Percentiles rank a stretch among this genome's conserved stretches.
These are phyloP conservation scores for Hydropsyche betteni DNA, from an alignment of 2,888 invertebrate genomes.

Conservation along the genomic window DNA sequence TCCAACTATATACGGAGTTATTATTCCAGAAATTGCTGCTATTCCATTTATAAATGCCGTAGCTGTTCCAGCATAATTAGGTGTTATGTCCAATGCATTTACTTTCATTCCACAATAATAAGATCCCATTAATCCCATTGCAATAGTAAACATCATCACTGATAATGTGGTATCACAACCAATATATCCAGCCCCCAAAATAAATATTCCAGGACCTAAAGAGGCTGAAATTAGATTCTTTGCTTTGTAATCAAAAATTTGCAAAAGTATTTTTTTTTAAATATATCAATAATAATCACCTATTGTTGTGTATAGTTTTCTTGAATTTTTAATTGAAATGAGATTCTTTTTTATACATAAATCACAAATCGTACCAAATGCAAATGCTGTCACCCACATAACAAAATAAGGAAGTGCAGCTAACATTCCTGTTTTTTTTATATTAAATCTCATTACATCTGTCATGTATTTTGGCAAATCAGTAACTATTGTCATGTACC, in stretches of 20 bases:
- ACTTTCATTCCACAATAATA: slow-evolving; percentile 76
- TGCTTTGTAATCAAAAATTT: background rate
- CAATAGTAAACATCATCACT: slow-evolving; percentile 68
- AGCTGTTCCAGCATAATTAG: slow-evolving; percentile 71
- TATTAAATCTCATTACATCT: slow-evolving; percentile 65
- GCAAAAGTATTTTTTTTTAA: slow-evolving; percentile 1
- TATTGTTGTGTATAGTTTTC: slow-evolving; percentile 60
- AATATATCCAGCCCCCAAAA: slow-evolving; percentile 71
- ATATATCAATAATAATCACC: slow-evolving; percentile 54
- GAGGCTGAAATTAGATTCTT: slow-evolving; percentile 63
- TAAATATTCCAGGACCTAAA: slow-evolving; percentile 69
- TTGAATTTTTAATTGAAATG: slow-evolving; percentile 55
- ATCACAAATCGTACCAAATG: slow-evolving; percentile 64
- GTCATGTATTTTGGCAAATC: slow-evolving; percentile 69
- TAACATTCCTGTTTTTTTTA: slow-evolving; percentile 64
- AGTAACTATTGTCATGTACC: slow-evolving; percentile 68
- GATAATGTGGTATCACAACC: slow-evolving; percentile 65
- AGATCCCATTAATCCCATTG: slow-evolving; percentile 74
- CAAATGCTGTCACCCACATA: slow-evolving; percentile 65
- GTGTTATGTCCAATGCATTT: slow-evolving; percentile 71
- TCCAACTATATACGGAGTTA: slow-evolving; percentile 70
- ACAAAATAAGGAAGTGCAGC: slow-evolving; percentile 67
- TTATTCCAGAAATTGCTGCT: slow-evolving; percentile 70
- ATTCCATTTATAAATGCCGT: slow-evolving; percentile 73
- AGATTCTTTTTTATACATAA: slow-evolving; percentile 54